A percentile compares a stretch with the other conserved stretches of the same genome.
These are phyloP conservation scores for Enhydra lutris DNA, from an alignment of 2,113 vertebrate species.

Conservation along the genomic window DNA sequence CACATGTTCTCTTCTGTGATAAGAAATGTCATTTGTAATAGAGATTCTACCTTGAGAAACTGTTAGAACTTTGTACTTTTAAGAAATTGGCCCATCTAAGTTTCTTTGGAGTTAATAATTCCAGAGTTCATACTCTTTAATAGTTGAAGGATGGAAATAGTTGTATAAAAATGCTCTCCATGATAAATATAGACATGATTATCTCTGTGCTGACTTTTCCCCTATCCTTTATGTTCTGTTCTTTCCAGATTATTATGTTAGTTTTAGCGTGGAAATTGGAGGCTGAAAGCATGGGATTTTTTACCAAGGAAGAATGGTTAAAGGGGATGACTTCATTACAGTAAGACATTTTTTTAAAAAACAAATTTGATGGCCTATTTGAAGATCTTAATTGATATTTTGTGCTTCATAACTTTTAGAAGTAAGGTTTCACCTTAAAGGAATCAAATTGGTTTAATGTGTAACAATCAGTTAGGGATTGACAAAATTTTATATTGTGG, in stretches of 20 bases:
- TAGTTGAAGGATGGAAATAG: constrained; percentile 46
- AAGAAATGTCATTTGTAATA: constrained; percentile 33
- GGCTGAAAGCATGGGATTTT: constrained; percentile 97
- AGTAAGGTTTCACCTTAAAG: constrained; percentile 57
- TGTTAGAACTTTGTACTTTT: constrained; percentile 37
- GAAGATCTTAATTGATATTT: constrained; percentile 66
- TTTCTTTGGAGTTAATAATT: constrained; percentile 55
- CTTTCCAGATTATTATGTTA: constrained; percentile 94
- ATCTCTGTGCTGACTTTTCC: constrained; percentile 61
- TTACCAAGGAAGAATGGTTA: constrained; percentile 98
- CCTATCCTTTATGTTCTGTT: constrained; percentile 74
- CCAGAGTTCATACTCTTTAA: constrained; percentile 16
- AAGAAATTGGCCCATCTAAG: constrained; percentile 40
- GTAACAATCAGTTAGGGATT: constrained; percentile 23
- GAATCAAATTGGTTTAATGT: constrained; percentile 48
- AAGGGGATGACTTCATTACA: constrained; percentile 97
- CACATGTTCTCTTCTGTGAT: constrained; percentile 17
- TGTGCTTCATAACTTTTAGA: constrained; percentile 66
- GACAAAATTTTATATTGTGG: constrained; percentile 10
- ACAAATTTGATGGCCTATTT: constrained; percentile 74
- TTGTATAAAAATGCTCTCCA: constrained; percentile 66
- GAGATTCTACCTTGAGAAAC: constrained; percentile 36
- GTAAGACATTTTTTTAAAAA: constrained; percentile 86
- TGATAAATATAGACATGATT: constrained; percentile 58
- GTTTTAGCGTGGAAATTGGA: constrained; percentile 98